A percentile compares a stretch with the other conserved stretches of the same genome.
Conservation (phyloP, 1,140 invertebrate genomes). For the Ceratitis capitata region DNA sequence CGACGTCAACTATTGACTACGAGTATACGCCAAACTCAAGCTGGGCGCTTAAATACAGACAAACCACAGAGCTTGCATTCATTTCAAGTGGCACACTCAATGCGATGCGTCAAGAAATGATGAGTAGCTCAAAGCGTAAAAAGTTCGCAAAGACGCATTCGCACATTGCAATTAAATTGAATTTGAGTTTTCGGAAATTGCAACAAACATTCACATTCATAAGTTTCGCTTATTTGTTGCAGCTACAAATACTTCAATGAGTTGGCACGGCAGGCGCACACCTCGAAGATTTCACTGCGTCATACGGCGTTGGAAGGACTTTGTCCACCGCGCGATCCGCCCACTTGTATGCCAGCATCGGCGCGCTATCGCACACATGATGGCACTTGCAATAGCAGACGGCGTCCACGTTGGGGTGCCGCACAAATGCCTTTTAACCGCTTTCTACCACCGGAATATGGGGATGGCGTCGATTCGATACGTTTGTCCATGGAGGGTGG, state of each 20-base stretch:
- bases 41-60: conserved; percentile 24
- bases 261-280: conserved; percentile 58
- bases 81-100: conserved; percentile 19
- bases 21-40: background rate
- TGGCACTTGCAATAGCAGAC: conserved; percentile 86
- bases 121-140: background rate
- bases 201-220: background rate
- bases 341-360: conserved; percentile 61
- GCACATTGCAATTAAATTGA: background rate
- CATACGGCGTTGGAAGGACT: conserved; percentile 60
- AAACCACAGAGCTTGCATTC: background rate
- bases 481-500: conserved; percentile 69
- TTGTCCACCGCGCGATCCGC: conserved; percentile 60
- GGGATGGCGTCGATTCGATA: conserved; percentile 76
- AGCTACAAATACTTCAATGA: conserved; percentile 62
- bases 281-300: conserved; percentile 59
- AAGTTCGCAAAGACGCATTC: too few relatives aligned
- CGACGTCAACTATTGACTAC: too few relatives aligned
- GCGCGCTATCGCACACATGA: conserved; percentile 81
- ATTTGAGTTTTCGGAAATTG: background rate
- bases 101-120: background rate
- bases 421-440: conserved; percentile 84
- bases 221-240: conserved; percentile 31
- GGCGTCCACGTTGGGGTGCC: conserved; percentile 81
- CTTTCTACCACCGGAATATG: conserved; percentile 83